Conservation (phyloP, 2,888 invertebrate species). For the Ceraclea dissimilis region DNA sequence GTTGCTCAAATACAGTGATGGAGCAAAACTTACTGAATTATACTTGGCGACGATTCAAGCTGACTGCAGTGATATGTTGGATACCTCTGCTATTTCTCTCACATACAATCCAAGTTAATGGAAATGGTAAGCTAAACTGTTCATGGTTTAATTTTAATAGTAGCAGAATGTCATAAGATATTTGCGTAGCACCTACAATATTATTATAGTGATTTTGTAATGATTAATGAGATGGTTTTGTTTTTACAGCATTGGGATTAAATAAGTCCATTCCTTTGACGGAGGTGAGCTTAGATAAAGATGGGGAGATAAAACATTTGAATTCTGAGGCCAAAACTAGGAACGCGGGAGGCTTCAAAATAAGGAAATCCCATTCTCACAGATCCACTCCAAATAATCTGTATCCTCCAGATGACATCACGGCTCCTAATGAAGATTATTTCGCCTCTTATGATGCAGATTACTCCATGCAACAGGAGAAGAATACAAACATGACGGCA, state of each 20-base stretch:
- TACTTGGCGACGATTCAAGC: no score
- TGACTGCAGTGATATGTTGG: no score
- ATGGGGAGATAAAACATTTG: not conserved
- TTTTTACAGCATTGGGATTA: not conserved
- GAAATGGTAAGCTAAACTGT: no score
- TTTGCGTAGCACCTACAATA: no score
- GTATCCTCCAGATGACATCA: conserved; percentile 22
- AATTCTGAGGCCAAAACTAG: not conserved
- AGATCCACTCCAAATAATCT: conserved; percentile 14
- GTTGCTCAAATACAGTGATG: no score
- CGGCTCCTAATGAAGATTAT: conserved; percentile 21
- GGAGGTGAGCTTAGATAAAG: not conserved
- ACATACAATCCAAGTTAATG: no score
- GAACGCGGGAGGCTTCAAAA: not conserved
- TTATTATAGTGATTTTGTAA: no score
- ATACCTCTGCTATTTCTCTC: no score
- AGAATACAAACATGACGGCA: conserved; percentile 39
- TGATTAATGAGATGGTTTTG: no score
- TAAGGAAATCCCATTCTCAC: conserved; percentile 1
- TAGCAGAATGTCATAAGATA: no score
- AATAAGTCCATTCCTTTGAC: not conserved
- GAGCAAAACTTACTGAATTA: no score
- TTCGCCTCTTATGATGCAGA: conserved; percentile 24
- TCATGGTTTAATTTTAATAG: no score
- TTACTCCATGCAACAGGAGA: conserved; percentile 13